Base-by-base conservation (phyloP, 2,113 vertebrate species). In the Protobothrops mucrosquamatus region DNA sequence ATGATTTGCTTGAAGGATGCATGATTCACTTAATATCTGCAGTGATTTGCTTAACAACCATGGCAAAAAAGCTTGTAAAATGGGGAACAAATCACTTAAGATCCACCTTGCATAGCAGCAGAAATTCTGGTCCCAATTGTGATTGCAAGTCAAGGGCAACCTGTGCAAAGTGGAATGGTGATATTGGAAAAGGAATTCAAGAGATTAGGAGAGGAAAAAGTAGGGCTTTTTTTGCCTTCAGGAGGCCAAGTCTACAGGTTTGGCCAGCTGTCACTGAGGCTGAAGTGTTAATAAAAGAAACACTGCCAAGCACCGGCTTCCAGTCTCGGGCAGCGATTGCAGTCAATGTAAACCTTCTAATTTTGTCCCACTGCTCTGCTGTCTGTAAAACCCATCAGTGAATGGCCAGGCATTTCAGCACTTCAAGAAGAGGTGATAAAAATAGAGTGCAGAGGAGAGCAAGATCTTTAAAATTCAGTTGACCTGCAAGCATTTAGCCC, bases 241-340 rank as follows among this genome's bases (percentile, higher is more conserved):
- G 52, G n/a, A 43, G 29, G 23, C 55, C 88, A 34, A 54, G 24
- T 29, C 34, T 46, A 26, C 22, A 14, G 55, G 26, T 74, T 52
- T 48, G 74, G 20, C 20, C 51, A 87, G 48, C 91, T 89, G 88
- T 94, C 91, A 56, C 91, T 29, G 29, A 85, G 91, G 91, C 88
- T 90, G 88, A 94, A 94, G 88, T 92, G 91, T 94, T 94, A 94
- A 92, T 92, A 94, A 94, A 94, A 92, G 93, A 89, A 90, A 86
- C 57, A 26, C 39, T 14, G 14, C 91, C 51, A 54, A n/a, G 57
- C 51, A 87, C 88, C 46, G 0, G 29, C n/a, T 81, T 52, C 74
- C 43, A 90, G 46, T 1, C 4, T 15, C 26, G 90, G 85, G 39
- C 46, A 22, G 20, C 12, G 22, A 29, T 69, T 86, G n/a, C 93